Base-by-base conservation (phyloP, 2,113 vertebrate genomes). In the Tenebrosternarchus preto region DNA sequence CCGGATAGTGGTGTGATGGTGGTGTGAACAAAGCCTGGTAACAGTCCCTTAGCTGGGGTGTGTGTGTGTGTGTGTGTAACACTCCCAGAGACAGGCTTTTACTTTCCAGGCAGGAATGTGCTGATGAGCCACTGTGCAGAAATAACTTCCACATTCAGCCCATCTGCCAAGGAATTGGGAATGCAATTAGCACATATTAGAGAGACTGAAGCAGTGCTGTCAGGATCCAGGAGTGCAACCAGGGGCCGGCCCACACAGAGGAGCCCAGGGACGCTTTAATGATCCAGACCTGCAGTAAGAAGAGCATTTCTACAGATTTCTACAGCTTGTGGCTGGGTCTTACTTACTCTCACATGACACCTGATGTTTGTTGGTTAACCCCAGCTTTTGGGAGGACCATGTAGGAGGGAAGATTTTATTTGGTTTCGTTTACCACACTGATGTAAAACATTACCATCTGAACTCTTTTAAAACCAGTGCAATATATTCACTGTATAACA, bases 131-230 rank as follows among this genome's bases (percentile, higher is more conserved):
- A 85, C 86, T 85, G 77, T 76, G 87, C 90, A 91, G 88, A 87
- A 94, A 93, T 91, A 94, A 94, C 93, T 89, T 17, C 24, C 85
- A 86, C 88, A 94, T 96, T 95, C 92, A 91, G 94, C 86, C 80
- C 91, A 92, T 63, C 81, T 88, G 89, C 31, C 89, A 91, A 95
- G 91, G 77, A 92, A 89, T 89, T 90, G 88, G 83, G 94, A 96
- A 95, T 92, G 89, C 91, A 94, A 93, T 93, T 95, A 93, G 86
- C 90, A 87, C 91, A 84, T 89, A 91, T 89, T 92, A 93, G 94
- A 91, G 88, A 92, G 92, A 90, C 86, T 80, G 80, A 85, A 91
- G 86, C 73, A 86, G 85, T 82, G 81, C 87, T 83, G 80, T 89
- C 85, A 86, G 90, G 86, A 84, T 83, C 87, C 89, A 89, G 82